Base-by-base conservation (phyloP, 2,888 invertebrate species). In the Leucophora obtusa region DNA sequence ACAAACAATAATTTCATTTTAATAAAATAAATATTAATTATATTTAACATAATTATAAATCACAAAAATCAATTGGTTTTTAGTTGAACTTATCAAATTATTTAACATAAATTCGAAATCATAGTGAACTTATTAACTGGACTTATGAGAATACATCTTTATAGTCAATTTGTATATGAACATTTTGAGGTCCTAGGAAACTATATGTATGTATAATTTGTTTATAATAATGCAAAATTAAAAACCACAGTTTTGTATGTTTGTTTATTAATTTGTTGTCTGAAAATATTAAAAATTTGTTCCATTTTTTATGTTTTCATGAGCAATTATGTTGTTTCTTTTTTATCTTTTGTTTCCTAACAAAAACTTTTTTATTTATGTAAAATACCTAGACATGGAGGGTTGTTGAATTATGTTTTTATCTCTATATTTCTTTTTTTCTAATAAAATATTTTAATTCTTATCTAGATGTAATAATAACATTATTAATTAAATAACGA, bases 361-460 rank as follows among this genome's bases (percentile, higher is more conserved):
- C 47, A 75, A 68, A 75, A 75, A 68, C 18, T 28, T 6, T n/a
- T n/a, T n/a, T 28, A 7, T 21, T 69, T 62, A 24, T 17, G 50
- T 69, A 63, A 75, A 75, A 75, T 69, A 75, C n/a, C 75, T 75
- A 58, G 47, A 58, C 69, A 75, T 75, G 75, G 75, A 75, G 75
- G 75, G 75, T 75, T 56, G 17, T 38, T 51, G 50, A 59, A 28
- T 53, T 28, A 15, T 15, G 8, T 9, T 28, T 54, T 24, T n/a
- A 24, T 24, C 28, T 21, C 14, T 14, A 3, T 54, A n/a, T 54
- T 24, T 28, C 2, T 75, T 53, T 33, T 3, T 28, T 28, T 28
- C 11, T 56, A n/a, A 24, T 75, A 24, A 6, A 53, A 38, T 68
- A 62, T 33, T 35, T 60, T 56, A 14, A 28, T 38, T 56, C 56